Evolutionary conservation across 2,113 vertebrate genomes (phyloP).

Genomic region (Centropus bengalensis): DNA sequence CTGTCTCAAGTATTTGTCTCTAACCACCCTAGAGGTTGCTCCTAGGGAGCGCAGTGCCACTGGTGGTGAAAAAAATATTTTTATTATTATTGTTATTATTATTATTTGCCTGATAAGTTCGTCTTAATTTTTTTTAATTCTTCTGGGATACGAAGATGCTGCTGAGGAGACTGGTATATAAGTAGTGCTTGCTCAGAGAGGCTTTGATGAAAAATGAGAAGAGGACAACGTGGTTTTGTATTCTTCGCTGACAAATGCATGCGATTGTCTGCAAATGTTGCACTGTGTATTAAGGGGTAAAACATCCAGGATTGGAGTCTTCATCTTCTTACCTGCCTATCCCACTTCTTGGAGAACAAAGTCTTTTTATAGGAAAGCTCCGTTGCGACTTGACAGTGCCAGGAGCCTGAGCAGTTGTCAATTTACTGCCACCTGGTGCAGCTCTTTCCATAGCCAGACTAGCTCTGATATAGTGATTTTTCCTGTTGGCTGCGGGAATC

Average conservation of each 20-base stretch:
- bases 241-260: neutral
- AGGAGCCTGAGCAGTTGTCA: neutral
- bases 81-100: neutral
- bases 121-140: neutral
- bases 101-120: neutral
- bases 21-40: neutral
- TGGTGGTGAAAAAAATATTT: neutral
- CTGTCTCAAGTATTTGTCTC: neutral
- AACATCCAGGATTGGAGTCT: neutral
- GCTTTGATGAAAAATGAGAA: neutral
- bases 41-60: neutral
- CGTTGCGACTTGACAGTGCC: neutral
- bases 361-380: neutral
- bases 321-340: neutral
- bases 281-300: fast-evolving
- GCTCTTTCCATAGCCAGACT: neutral
- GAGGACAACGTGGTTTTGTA: neutral
- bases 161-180: neutral
- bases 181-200: neutral
- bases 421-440: slow-evolving; percentile 29
- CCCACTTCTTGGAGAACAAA: neutral
- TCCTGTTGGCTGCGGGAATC: neutral
- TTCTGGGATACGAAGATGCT: neutral
- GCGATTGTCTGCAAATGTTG: neutral
- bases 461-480: neutral